Conservation (phyloP, 2,113 vertebrate species). For the Neotragus moschatus region DNA sequence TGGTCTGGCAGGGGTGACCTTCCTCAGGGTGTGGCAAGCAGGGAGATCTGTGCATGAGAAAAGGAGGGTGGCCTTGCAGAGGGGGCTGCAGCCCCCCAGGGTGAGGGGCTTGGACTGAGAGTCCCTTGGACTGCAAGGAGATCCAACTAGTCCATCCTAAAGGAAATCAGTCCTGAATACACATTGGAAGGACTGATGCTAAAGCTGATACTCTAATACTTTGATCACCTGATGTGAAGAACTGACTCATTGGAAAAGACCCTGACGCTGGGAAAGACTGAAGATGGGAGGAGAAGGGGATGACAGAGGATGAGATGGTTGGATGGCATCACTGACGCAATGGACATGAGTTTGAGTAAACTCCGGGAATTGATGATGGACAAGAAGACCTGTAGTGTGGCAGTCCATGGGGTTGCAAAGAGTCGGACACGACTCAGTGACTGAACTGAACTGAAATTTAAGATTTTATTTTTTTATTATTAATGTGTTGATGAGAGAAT, state of each 20-base stretch:
- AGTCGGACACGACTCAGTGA: not conserved
- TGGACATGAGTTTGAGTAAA: not conserved
- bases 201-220: not conserved
- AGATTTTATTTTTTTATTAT: not conserved
- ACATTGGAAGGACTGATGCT: not conserved
- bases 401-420: not conserved
- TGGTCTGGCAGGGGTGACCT: not conserved
- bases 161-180: not conserved
- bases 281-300: not conserved
- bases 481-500: not conserved
- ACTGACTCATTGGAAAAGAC: not conserved
- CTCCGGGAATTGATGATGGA: not conserved
- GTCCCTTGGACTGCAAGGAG: not conserved
- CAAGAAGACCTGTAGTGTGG: rapidly evolving
- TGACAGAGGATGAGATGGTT: not conserved
- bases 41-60: rapidly evolving
- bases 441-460: not conserved
- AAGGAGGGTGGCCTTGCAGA: not conserved
- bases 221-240: rapidly evolving
- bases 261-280: not conserved
- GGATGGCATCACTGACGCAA: not conserved
- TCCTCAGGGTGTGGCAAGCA: not conserved
- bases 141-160: not conserved
- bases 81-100: not conserved
- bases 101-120: not conserved